Evolutionary conservation across 92 coral and sea anemone genomes (phyloP).

Genomic region (Epizoanthus rinbou): DNA sequence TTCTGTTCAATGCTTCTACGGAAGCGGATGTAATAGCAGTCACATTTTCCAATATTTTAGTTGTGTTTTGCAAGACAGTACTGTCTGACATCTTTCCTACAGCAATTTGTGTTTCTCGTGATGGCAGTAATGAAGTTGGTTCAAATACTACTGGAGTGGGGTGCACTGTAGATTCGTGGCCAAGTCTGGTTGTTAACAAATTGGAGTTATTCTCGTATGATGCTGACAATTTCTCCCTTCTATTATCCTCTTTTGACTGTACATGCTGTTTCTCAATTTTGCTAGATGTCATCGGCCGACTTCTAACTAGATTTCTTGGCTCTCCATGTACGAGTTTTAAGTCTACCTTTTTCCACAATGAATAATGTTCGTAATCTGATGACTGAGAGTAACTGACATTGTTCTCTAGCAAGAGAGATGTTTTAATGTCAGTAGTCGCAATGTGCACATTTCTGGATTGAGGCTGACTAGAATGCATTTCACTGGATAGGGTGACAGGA

Average conservation of each 20-base stretch:
- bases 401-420: background rate
- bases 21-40: background rate
- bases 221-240: background rate
- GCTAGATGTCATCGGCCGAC: background rate
- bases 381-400: background rate
- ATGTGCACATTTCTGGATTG: background rate
- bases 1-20: background rate
- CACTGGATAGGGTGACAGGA: too few species aligned
- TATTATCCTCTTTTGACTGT: background rate
- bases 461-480: too few species aligned
- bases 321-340: background rate
- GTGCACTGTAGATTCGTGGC: background rate
- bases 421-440: background rate
- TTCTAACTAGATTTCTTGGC: background rate
- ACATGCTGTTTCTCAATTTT: background rate
- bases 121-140: background rate
- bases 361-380: background rate
- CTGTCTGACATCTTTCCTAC: background rate
- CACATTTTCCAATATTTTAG: background rate
- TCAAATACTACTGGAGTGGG: background rate
- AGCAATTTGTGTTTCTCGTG: background rate
- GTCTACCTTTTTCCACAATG: background rate
- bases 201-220: background rate
- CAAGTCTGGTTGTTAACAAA: background rate
- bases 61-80: background rate